Percentiles rank a stretch among this genome's conserved stretches.
Evolutionary conservation across 2,888 invertebrate species (phyloP).

Genomic region (Atethmia centrago): DNA sequence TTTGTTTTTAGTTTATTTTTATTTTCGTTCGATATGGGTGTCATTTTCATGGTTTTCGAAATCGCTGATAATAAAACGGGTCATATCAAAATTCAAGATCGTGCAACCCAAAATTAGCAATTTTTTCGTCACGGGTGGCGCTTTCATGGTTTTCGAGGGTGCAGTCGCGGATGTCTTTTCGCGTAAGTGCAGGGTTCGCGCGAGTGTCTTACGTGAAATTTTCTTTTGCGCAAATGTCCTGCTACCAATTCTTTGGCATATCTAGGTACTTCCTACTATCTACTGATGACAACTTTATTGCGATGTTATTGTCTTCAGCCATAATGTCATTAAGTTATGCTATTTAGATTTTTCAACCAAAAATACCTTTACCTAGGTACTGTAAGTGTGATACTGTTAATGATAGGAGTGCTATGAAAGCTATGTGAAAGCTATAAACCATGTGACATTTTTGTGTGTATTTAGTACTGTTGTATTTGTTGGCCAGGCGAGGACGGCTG

Average conservation of each 20-base stretch:
- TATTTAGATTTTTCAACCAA: neutral
- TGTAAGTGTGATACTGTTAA: neutral
- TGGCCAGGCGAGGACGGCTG: conserved; percentile 94
- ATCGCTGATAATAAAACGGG: no score
- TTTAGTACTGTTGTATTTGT: no score
- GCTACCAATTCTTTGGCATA: neutral
- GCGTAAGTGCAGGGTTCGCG: no score
- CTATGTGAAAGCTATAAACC: neutral
- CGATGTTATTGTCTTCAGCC: neutral
- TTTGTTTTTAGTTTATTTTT: no score
- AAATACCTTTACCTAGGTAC: neutral
- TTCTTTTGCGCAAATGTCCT: neutral
- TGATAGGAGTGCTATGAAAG: neutral
- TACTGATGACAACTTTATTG: neutral
- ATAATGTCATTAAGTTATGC: neutral
- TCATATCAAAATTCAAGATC: neutral
- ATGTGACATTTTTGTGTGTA: neutral
- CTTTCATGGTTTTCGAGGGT: neutral
- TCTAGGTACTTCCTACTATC: neutral
- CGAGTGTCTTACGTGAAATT: no score
- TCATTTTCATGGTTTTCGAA: no score
- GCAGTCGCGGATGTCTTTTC: neutral
- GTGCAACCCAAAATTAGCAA: neutral
- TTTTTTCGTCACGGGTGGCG: neutral
- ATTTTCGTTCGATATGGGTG: no score